Base-by-base conservation (phyloP, 2,888 invertebrate genomes). In the Geophilus truncorum region DNA sequence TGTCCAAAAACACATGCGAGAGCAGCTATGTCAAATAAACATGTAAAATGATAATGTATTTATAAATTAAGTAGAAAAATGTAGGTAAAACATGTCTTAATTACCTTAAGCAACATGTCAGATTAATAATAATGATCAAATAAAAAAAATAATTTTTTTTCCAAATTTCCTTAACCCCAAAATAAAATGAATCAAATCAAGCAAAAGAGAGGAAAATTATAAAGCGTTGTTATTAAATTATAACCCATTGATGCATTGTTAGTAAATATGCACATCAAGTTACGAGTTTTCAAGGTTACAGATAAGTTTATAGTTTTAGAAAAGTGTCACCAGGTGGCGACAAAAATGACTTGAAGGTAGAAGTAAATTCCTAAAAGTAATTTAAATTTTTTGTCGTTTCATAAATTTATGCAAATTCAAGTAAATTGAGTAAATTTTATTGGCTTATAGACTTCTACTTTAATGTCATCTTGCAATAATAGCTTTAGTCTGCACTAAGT, bases 21-120 rank as follows among this genome's bases (percentile, higher is more conserved):
- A 82, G 82, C 82, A 83, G 83, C 83, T 82, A 83, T 78, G 81
- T 82, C 81, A 81, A 82, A 81, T 81, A 82, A 21, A 57, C 18
- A 57, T 21, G 5, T 5, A 18, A 4, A 57, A 57, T 9, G 4
- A 57, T 21, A 40, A 32, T 32, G 9, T 32, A 32, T 32, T 32
- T 32, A 32, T 32, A 32, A 32, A 32, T 32, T 32, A 32, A 6
- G 9, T 1, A n/a, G 5, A n/a, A n/a, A 45, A 45, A 45, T 45
- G n/a, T 45, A 45, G 45, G 45, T 36, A 36, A 36, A 36, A 36
- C 36, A 36, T 36, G 36, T 45, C 45, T 45, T 10, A 1, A 15
- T 45, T 45, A 45, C n/a, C n/a, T 45, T 15, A 3, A 45, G n/a
- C 15, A 3, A 1, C 45, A 45, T 15, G 45, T 15, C 45, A n/a